A percentile compares a stretch with the other conserved stretches of the same genome.
These are phyloP conservation scores for Platycnemis pennipes DNA, from an alignment of 2,888 invertebrate genomes.

Conservation along the genomic window DNA sequence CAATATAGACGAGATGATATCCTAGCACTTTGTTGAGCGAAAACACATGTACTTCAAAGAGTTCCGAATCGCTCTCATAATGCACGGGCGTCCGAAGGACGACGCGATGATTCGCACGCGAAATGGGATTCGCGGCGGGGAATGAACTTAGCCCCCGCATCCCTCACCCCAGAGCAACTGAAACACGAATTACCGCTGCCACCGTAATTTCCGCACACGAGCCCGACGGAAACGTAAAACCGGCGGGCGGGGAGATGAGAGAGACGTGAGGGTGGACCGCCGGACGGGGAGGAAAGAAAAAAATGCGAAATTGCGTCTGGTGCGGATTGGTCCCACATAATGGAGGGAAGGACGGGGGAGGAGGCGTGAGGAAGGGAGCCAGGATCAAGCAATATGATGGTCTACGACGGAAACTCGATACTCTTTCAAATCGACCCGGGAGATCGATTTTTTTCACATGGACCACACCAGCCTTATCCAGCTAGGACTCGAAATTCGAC, in stretches of 20 bases:
- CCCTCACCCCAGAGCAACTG: background rate
- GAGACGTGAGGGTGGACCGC: background rate
- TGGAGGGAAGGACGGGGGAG: background rate
- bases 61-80: background rate
- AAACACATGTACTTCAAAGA: too few relatives aligned
- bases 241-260: background rate
- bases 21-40: background rate
- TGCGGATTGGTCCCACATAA: background rate
- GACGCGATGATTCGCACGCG: background rate
- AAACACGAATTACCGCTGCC: slow-evolving; percentile 18
- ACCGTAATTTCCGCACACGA: background rate
- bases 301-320: slow-evolving; percentile 27
- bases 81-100: background rate
- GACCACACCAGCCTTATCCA: too few relatives aligned
- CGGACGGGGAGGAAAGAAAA: background rate
- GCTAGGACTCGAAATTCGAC: too few relatives aligned
- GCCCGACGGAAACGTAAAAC: background rate
- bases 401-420: too few relatives aligned
- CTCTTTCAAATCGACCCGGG: too few relatives aligned
- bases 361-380: background rate
- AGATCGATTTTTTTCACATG: too few relatives aligned
- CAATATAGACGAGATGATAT: background rate
- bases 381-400: too few relatives aligned
- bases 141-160: background rate
- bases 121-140: slow-evolving; percentile 13